Conservation (phyloP, 2,888 invertebrate species). For the Lacanobia wlatinum region DNA sequence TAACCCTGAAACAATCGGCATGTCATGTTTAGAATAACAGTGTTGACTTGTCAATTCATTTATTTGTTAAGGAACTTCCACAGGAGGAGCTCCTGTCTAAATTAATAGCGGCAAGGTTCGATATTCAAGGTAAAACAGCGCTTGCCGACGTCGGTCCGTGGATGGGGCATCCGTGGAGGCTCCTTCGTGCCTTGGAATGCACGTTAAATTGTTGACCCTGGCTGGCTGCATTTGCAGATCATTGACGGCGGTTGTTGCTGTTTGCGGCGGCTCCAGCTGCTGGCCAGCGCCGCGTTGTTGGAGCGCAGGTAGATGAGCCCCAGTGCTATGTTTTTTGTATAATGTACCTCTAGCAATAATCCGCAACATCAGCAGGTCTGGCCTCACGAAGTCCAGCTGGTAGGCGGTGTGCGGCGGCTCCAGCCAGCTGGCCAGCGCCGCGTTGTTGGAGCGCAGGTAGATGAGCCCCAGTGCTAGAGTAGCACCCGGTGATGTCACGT, state of each 20-base stretch:
- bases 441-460: conserved; percentile 96
- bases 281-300: conserved; percentile 95
- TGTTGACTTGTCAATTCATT: neutral
- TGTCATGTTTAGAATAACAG: neutral
- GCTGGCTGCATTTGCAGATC: too few species aligned
- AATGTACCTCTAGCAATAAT: conserved; percentile 93
- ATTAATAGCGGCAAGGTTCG: too few species aligned
- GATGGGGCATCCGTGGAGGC: too few species aligned
- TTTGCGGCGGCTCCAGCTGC: conserved; percentile 97
- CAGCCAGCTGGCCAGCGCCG: conserved; percentile 97
- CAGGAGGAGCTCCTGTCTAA: too few species aligned
- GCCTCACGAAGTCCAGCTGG: conserved; percentile 97
- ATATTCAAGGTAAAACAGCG: too few species aligned
- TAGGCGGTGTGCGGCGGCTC: conserved; percentile 97
- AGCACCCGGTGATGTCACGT: conserved; percentile 98
- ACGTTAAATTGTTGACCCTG: too few species aligned
- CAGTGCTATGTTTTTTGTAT: neutral
- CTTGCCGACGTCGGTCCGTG: too few species aligned
- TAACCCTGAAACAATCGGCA: conserved; percentile 88
- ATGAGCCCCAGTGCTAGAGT: conserved; percentile 98
- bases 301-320: too few species aligned
- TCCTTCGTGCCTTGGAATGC: too few species aligned
- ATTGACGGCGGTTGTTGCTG: conserved; percentile 80
- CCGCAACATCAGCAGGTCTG: conserved; percentile 96
- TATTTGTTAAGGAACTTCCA: too few species aligned